Percentiles rank a stretch among this genome's conserved stretches.
These are phyloP conservation scores for Rugalucina vietnamica DNA, from an alignment of 2,888 invertebrate genomes.

Conservation along the genomic window DNA sequence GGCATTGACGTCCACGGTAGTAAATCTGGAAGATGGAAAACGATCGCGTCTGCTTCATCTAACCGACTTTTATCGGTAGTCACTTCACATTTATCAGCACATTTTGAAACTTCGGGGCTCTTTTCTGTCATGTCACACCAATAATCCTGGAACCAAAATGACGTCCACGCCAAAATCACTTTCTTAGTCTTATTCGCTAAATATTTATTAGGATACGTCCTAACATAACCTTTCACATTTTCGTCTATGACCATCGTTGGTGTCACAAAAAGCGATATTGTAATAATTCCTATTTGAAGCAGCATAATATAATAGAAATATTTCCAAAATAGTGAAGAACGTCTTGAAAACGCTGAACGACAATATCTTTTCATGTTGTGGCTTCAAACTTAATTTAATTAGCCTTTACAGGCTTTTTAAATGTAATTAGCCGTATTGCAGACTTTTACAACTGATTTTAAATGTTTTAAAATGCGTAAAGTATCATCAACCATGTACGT, in stretches of 20 bases:
- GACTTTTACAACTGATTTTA: too few relatives aligned
- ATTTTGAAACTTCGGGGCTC: not conserved
- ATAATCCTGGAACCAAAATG: constrained; percentile 14
- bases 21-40: constrained; percentile 13
- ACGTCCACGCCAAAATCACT: constrained; percentile 6
- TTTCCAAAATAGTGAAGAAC: too few relatives aligned
- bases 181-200: not conserved
- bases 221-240: not conserved
- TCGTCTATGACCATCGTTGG: not conserved
- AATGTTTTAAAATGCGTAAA: too few relatives aligned
- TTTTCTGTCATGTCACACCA: constrained; percentile 9
- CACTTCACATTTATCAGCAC: constrained; percentile 5
- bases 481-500: too few relatives aligned
- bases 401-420: too few relatives aligned
- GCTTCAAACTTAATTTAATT: too few relatives aligned
- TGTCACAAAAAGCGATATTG: not conserved
- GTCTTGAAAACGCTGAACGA: too few relatives aligned
- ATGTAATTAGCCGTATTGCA: too few relatives aligned
- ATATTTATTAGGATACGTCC: not conserved
- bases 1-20: not conserved
- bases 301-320: not conserved
- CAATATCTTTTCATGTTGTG: too few relatives aligned
- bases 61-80: constrained; percentile 4
- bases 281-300: not conserved
- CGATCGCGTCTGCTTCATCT: not conserved